These are phyloP conservation scores for Apodemus sylvaticus DNA, from an alignment of 2,113 vertebrate species.

Conservation along the genomic window DNA sequence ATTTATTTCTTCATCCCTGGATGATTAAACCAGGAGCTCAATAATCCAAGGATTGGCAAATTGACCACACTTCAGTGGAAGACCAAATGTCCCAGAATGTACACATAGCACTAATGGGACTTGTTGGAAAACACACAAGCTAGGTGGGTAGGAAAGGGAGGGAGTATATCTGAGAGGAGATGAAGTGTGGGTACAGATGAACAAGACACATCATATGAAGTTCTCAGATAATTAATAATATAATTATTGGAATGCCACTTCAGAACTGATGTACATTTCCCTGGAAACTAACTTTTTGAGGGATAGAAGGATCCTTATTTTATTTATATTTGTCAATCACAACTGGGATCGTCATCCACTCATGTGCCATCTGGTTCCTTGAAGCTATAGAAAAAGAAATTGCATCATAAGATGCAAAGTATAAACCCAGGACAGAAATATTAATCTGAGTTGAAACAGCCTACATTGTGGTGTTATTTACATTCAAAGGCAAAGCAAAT, in stretches of 20 bases:
- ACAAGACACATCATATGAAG: neutral
- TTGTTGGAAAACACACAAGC: neutral
- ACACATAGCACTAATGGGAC: neutral
- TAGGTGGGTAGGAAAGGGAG: neutral
- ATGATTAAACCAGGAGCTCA: neutral
- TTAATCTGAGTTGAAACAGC: conserved; percentile 5
- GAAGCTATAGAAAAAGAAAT: conserved; percentile 64
- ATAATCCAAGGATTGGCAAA: neutral
- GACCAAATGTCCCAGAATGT: neutral
- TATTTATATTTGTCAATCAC: conserved; percentile 14
- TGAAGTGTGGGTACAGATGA: neutral
- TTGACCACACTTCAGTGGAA: neutral
- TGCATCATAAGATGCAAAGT: conserved; percentile 62
- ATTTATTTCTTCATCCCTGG: neutral
- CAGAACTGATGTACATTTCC: neutral
- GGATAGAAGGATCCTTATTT: neutral
- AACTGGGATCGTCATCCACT: conserved; percentile 58
- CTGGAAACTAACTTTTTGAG: neutral
- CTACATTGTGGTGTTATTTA: neutral
- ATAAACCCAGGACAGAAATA: conserved; percentile 48
- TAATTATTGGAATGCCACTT: neutral
- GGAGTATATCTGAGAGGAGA: neutral
- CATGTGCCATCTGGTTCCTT: conserved; percentile 73
- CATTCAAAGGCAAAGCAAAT: conserved; percentile 10
- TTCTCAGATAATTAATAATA: neutral